Conservation (phyloP, 2,888 invertebrate species). For the Caenorhabditis sp. region DNA sequence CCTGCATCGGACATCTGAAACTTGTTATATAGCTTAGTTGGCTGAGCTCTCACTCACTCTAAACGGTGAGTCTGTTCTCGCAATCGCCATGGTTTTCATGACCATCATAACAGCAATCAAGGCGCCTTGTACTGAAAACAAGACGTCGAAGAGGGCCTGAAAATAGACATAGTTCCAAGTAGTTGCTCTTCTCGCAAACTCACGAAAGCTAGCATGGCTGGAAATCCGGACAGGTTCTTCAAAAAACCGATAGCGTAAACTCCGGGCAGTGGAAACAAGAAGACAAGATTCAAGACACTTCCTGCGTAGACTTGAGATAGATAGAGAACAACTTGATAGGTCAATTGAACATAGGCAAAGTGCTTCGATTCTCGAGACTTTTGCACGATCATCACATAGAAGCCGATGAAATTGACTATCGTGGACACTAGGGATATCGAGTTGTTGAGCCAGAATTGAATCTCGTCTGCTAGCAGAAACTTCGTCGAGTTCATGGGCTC, state of each 20-base stretch:
- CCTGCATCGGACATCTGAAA: neutral
- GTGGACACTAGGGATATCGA: slow-evolving; percentile 20
- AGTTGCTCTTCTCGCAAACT: neutral
- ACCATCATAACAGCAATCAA: slow-evolving; percentile 18
- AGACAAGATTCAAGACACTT: slow-evolving; percentile 18
- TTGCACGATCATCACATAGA: slow-evolving; percentile 32
- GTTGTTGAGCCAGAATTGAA: slow-evolving; percentile 24
- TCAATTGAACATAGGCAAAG: slow-evolving; percentile 14
- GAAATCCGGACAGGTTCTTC: neutral
- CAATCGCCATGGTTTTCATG: slow-evolving; percentile 19
- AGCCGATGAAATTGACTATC: slow-evolving; percentile 23
- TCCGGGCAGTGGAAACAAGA: slow-evolving; percentile 21
- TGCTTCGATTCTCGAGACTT: slow-evolving; percentile 20
- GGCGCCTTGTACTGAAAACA: slow-evolving; percentile 10
- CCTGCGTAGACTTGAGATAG: slow-evolving; percentile 31
- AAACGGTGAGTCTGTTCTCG: slow-evolving; percentile 12
- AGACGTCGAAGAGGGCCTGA: slow-evolving; percentile 8
- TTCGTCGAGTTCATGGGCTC: slow-evolving; percentile 30
- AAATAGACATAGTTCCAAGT: neutral
- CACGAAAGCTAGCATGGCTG: slow-evolving; percentile 8
- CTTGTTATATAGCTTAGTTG: neutral
- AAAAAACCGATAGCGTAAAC: slow-evolving; percentile 24
- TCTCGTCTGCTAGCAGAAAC: slow-evolving; percentile 9
- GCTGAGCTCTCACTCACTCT: neutral
- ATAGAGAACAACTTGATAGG: slow-evolving; percentile 24